phyloP scores from a whole-genome alignment of 2,113 vertebrate genomes.

The Solea solea region DNA sequence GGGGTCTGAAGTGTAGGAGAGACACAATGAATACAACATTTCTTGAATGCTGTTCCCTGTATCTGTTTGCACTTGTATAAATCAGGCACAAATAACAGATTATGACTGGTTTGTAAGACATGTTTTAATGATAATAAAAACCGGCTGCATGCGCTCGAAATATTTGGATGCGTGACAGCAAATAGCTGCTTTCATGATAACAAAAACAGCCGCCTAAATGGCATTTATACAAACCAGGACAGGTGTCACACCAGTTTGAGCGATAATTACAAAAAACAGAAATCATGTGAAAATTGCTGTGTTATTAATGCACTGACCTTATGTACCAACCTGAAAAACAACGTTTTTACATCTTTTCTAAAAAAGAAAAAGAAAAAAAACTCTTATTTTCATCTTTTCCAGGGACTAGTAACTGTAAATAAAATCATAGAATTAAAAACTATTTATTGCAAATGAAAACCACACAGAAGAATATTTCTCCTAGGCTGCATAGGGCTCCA shows the following conservation, averaged over 20 bases:
- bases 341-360: neutral
- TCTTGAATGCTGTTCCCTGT: neutral
- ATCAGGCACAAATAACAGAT: slow-evolving; percentile 7
- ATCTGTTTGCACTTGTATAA: neutral
- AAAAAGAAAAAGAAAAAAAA: too few species aligned
- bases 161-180: neutral
- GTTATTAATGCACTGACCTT: neutral
- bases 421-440: too few species aligned
- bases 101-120: neutral
- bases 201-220: neutral
- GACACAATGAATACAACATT: neutral
- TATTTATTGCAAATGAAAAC: too few species aligned
- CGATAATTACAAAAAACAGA: neutral
- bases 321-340: neutral
- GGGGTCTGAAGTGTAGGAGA: neutral
- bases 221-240: neutral
- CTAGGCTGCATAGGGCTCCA: neutral
- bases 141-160: neutral
- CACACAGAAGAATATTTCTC: neutral
- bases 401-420: too few species aligned
- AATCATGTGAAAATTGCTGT: neutral
- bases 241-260: neutral
- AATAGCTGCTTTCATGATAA: neutral
- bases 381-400: neutral
- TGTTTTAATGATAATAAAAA: neutral